Conservation (phyloP, 2,797 vertebrate genomes). For the Anguilla pacifica region DNA sequence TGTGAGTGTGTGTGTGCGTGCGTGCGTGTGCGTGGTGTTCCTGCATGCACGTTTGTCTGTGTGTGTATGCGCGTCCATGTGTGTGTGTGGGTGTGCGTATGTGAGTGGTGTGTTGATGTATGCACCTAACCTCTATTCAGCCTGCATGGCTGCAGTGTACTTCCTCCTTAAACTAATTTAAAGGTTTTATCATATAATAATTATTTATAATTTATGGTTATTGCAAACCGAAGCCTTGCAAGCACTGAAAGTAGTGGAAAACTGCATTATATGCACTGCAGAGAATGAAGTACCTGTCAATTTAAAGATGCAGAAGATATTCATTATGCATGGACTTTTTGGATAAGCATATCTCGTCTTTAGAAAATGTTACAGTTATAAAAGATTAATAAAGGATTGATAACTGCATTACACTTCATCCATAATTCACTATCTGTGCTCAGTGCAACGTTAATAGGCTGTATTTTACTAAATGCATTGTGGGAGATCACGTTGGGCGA, state of each 20-base stretch:
- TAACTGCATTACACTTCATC: not conserved
- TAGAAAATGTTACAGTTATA: not conserved
- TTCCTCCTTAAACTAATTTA: not conserved
- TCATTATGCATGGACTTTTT: not conserved
- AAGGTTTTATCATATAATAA: not conserved
- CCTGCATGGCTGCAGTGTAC: not conserved
- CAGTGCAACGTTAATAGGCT: not conserved
- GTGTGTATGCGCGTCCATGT: not conserved
- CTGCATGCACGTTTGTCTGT: not conserved
- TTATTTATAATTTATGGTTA: conserved; percentile 33
- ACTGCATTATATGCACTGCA: not conserved
- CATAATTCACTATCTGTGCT: not conserved
- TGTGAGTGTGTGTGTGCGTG: not conserved
- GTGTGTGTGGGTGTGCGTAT: not conserved
- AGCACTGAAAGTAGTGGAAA: not conserved
- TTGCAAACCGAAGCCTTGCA: not conserved
- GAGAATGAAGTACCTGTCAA: not conserved
- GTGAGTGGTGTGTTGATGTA: not conserved
- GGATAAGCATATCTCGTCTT: not conserved
- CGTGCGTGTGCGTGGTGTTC: not conserved
- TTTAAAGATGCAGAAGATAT: not conserved
- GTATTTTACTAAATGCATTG: not conserved
- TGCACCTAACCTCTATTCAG: not conserved
- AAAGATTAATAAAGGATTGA: not conserved
- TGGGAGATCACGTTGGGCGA: not conserved